Conservation (phyloP, 2,113 vertebrate species). For the Andinoacara biseriatus region DNA sequence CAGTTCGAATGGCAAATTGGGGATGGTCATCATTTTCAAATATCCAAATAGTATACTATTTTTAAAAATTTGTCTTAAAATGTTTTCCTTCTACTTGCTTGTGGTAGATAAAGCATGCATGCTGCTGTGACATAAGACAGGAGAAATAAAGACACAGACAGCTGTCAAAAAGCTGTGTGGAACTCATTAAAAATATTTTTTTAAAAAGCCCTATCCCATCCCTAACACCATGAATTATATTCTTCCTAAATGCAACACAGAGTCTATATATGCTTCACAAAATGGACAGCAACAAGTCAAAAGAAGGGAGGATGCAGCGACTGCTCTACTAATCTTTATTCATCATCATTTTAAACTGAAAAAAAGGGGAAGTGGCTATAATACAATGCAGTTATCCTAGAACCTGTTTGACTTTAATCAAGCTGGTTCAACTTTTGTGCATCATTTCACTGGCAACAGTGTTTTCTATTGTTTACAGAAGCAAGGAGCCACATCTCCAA, state of each 20-base stretch:
- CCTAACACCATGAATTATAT: too few species aligned
- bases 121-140: neutral
- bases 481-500: conserved; percentile 44
- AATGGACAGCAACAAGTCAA: too few species aligned
- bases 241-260: too few species aligned
- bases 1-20: too few species aligned
- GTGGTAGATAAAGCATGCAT: neutral
- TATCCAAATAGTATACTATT: neutral
- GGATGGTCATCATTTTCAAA: too few species aligned
- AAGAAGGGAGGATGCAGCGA: too few species aligned
- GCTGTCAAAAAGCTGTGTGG: too few species aligned
- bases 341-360: neutral
- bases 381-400: neutral
- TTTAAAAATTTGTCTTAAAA: neutral
- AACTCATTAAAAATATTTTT: too few species aligned
- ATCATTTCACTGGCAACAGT: conserved; percentile 21
- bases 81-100: neutral
- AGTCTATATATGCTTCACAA: too few species aligned
- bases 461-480: conserved; percentile 47
- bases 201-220: too few species aligned
- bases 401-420: neutral
- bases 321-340: too few species aligned
- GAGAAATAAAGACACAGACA: neutral
- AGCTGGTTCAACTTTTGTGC: neutral
- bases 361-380: neutral